A percentile compares a stretch with the other conserved stretches of the same genome.
These are phyloP conservation scores for Gandaritis pyraliata DNA, from an alignment of 2,888 invertebrate species.

Conservation along the genomic window DNA sequence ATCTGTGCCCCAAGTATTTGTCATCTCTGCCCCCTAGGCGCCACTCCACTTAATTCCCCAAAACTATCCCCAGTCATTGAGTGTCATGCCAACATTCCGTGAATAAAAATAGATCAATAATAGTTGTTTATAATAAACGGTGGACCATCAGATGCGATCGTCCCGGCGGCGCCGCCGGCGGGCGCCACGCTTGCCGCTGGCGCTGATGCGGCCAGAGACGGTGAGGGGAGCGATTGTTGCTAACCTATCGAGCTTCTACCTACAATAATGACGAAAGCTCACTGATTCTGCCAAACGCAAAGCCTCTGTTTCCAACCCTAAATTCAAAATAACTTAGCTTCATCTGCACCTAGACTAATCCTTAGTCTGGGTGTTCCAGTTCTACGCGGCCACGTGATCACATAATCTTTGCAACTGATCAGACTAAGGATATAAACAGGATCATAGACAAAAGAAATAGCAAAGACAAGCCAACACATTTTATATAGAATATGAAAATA, in stretches of 20 bases:
- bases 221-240: conserved; percentile 1
- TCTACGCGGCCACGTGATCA: too few species aligned
- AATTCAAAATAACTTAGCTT: too few species aligned
- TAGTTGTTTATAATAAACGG: conserved; percentile 57
- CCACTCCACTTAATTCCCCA: conserved; percentile 19
- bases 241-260: neutral
- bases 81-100: conserved; percentile 27
- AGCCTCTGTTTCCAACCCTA: too few species aligned
- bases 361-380: too few species aligned
- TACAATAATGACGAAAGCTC: neutral
- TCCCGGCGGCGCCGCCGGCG: conserved; percentile 46
- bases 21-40: conserved; percentile 11
- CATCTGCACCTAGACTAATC: too few species aligned
- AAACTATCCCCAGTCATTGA: conserved; percentile 21
- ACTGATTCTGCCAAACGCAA: too few species aligned
- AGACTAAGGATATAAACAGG: too few species aligned
- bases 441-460: too few species aligned
- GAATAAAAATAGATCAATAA: conserved; percentile 53
- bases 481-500: too few species aligned
- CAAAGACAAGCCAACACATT: too few species aligned
- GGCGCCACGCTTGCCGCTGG: conserved; percentile 49
- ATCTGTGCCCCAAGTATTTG: neutral
- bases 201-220: conserved; percentile 39
- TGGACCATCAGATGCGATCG: conserved; percentile 43
- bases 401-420: too few species aligned